Conservation (phyloP, 1,140 invertebrate genomes). For the fruit fly (Drosophila melanogaster) region DNA sequence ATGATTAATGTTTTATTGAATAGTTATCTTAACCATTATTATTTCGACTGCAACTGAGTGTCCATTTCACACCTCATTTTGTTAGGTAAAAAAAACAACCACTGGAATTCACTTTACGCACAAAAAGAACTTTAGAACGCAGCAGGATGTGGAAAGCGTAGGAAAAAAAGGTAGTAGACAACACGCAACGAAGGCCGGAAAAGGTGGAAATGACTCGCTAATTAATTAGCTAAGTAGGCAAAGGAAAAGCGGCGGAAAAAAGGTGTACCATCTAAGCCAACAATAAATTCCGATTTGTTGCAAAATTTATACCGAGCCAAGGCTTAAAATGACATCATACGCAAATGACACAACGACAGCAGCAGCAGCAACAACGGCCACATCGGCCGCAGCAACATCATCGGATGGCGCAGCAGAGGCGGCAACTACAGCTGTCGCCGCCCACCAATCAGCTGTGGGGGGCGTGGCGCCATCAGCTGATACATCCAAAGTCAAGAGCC, state of each 20-base stretch:
- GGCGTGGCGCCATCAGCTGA: slow-evolving; percentile 41
- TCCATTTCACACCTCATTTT: slow-evolving; percentile 44
- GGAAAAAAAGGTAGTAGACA: slow-evolving; percentile 45
- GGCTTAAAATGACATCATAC: slow-evolving; percentile 77
- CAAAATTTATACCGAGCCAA: slow-evolving; percentile 29
- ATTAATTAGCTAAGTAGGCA: slow-evolving; percentile 75
- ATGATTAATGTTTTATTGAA: too few relatives aligned
- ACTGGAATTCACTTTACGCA: slow-evolving; percentile 68
- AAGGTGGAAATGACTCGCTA: slow-evolving; percentile 50
- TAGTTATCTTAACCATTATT: background rate
- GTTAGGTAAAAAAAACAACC: slow-evolving; percentile 42
- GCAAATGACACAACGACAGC: slow-evolving; percentile 73
- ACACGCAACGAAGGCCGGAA: slow-evolving; percentile 40
- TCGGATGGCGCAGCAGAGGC: slow-evolving; percentile 21
- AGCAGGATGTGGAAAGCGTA: slow-evolving; percentile 56
- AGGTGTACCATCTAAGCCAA: slow-evolving; percentile 37
- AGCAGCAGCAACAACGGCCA: slow-evolving; percentile 46
- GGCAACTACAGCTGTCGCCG: slow-evolving; percentile 8
- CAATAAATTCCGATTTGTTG: slow-evolving; percentile 29
- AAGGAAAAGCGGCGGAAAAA: slow-evolving; percentile 48
- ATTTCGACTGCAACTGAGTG: slow-evolving; percentile 18
- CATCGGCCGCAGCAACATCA: slow-evolving; percentile 18
- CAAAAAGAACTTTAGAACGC: slow-evolving; percentile 37
- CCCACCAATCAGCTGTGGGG: slow-evolving; percentile 18
- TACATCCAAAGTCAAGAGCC: slow-evolving; percentile 52